Base-by-base conservation (phyloP, 2,888 invertebrate species). In the Dorcus parallelipipedus region DNA sequence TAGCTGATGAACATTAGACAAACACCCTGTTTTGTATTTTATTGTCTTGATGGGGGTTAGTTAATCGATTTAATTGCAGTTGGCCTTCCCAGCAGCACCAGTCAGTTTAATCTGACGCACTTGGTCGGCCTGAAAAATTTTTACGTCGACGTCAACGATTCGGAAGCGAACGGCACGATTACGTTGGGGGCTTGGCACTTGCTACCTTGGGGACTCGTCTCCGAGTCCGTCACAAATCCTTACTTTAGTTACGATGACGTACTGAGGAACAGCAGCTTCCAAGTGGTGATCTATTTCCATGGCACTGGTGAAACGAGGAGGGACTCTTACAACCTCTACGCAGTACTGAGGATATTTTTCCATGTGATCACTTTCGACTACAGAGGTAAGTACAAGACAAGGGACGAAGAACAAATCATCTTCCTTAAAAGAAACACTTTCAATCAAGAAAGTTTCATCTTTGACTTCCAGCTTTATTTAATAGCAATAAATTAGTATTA, bases 121-220 rank as follows among this genome's bases (percentile, higher is more conserved):
- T 84, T 49, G 64, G 86, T 81, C 65, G 87, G 84, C 41, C 82
- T 84, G n/a, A 80, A 86, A 70, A 89, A 88, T 74, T 86, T 90
- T 69, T 86, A 88, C 71, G 73, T 91, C 8, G 77, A 79, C 9
- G 70, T 74, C 2, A 61, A 52, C 33, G 59, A 60, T 38, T 10
- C 64, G 41, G 67, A 80, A 33, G 72, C 75, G 8, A 78, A 82
- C 41, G 77, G 81, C 33, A 78, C 78, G 58, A 76, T 83, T 10
- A 78, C 80, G 65, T 66, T 82, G 78, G 87, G 86, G 0, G 79
- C 85, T 26, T 87, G 87, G 93, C 93, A 93, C 72, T 83, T 91
- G 10, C 75, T 92, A 63, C 92, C 93, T 0, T 80, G 80, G 64
- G 84, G 64, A 5, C 62, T 71, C 33, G 63, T 68, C 48, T 69